A percentile compares a stretch with the other conserved stretches of the same genome.
Conservation (phyloP, 2,888 invertebrate species). For the Troilus luridus region DNA sequence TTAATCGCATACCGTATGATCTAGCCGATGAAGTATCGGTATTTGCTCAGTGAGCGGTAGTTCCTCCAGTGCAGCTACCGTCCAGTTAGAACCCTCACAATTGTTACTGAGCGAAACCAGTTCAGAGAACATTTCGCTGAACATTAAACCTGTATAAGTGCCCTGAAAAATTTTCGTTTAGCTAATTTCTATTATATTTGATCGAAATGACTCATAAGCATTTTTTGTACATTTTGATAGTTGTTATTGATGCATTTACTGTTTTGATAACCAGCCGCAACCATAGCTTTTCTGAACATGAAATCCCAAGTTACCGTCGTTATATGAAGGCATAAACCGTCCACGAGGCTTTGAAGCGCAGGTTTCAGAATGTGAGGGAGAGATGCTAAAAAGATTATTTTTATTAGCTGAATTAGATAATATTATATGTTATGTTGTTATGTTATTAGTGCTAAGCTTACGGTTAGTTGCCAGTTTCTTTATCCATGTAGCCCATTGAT, state of each 20-base stretch:
- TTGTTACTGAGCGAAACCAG: conserved; percentile 81
- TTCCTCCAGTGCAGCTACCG: conserved; percentile 73
- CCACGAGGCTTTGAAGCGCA: conserved; percentile 81
- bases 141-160: conserved; percentile 75
- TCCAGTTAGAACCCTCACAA: conserved; percentile 82
- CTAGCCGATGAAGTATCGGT: conserved; percentile 80
- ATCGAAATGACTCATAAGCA: neutral
- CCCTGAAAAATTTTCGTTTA: conserved; percentile 69
- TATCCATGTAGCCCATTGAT: conserved; percentile 66
- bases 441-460: neutral
- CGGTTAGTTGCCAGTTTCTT: conserved; percentile 63
- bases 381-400: conserved; percentile 64
- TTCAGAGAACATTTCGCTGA: conserved; percentile 78
- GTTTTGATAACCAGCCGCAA: conserved; percentile 70
- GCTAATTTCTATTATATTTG: neutral
- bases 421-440: neutral
- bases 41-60: conserved; percentile 87
- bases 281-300: conserved; percentile 73
- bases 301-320: conserved; percentile 88
- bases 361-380: conserved; percentile 80
- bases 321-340: conserved; percentile 83
- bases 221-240: conserved; percentile 64
- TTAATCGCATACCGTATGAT: conserved; percentile 66
- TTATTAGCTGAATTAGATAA: neutral
- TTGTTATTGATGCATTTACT: conserved; percentile 64